Percentiles rank a stretch among this genome's conserved stretches.
Evolutionary conservation across 2,113 vertebrate genomes (phyloP).

Genomic region (Mohoua ochrocephala): DNA sequence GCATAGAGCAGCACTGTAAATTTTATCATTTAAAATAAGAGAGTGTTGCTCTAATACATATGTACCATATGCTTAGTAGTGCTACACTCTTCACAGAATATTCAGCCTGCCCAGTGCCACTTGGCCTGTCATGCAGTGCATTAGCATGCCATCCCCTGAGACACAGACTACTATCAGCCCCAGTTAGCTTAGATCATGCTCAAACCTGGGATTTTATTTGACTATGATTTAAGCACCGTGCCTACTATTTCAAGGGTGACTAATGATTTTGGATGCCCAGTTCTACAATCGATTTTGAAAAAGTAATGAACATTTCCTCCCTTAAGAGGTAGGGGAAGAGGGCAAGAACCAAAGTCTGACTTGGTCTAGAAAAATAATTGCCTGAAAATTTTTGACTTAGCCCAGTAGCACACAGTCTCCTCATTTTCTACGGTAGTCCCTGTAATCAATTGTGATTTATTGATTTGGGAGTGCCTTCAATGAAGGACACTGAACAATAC

Average conservation of each 20-base stretch:
- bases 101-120: not conserved
- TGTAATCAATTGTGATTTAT: not conserved
- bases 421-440: not conserved
- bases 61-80: not conserved
- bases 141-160: not conserved
- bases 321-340: not conserved
- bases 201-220: not conserved
- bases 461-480: not conserved
- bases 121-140: not conserved
- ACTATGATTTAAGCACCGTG: not conserved
- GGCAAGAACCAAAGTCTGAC: not conserved
- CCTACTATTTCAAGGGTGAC: not conserved
- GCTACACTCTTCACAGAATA: not conserved
- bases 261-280: not conserved
- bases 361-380: not conserved
- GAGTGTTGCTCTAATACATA: not conserved
- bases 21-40: not conserved
- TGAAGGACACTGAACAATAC: not conserved
- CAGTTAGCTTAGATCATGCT: not conserved
- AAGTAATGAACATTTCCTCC: not conserved
- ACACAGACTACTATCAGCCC: not conserved
- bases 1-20: not conserved
- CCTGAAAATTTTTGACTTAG: not conserved
- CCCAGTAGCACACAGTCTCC: not conserved
- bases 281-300: not conserved